Base-by-base conservation (phyloP, 2,113 vertebrate genomes). In the Ondatra zibethicus region DNA sequence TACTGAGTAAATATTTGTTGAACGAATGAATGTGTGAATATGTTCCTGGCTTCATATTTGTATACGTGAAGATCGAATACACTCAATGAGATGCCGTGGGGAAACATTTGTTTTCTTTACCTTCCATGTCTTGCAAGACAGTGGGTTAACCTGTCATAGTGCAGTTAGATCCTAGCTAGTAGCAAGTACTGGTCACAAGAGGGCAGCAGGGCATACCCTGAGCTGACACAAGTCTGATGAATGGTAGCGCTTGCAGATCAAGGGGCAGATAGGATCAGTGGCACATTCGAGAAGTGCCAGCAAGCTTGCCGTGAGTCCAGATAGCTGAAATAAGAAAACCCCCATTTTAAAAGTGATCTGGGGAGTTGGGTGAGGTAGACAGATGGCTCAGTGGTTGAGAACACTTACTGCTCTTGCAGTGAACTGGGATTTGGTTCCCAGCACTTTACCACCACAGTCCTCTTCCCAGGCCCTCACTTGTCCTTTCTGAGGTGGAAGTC, bases 181-280 rank as follows among this genome's bases (percentile, higher is more conserved):
- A n/a, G 50, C 77, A 42, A 63, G 61, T 31, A 17, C 39, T 66
- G 25, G 39, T 68, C 39, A 50, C 1, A 36, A 47, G 29, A n/a
- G 52, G 50, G 7, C 31, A 88, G 19, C 21, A 61, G n/a, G n/a
- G 84, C 17, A 21, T 9, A 23, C n/a, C 7, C 91, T n/a, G 61
- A 87, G 7, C 12, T 91, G 89, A 92, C 93, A 31, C n/a, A 82
- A 95, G 68, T 58, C 68, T 47, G n/a, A 47, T 76, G 16, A 81
- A 33, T 36, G 58, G 10, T 68, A 65, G 72, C 9, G 16, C 23
- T 63, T 66, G 36, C 68, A 66, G 72, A 17, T 58, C 33, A 81
- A 91, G 36, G 23, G 19, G 29, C n/a, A 94, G 42, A 84, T 78
- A 50, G 0, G 25, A 58, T 52, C 50, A 92, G 29, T 36, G 19